Percentiles rank a stretch among this genome's conserved stretches.
Evolutionary conservation across 2,113 vertebrate genomes (phyloP).

Genomic region (Willisornis vidua): DNA sequence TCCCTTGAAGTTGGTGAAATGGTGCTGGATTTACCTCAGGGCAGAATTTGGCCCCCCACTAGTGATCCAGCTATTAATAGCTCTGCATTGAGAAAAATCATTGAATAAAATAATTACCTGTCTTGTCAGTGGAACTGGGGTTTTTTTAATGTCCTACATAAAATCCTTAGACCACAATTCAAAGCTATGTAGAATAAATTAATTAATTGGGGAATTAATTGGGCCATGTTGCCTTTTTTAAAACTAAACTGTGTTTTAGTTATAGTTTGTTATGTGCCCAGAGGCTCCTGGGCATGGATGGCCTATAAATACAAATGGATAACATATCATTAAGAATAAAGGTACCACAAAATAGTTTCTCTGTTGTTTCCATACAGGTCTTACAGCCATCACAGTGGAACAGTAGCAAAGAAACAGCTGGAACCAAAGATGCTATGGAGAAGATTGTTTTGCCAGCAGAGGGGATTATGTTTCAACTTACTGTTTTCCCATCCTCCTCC

Average conservation of each 20-base stretch:
- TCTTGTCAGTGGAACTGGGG: slow-evolving; percentile 34
- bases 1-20: slow-evolving; percentile 55
- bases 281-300: slow-evolving; percentile 55
- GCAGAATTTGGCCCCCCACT: slow-evolving; percentile 57
- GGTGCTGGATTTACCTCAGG: slow-evolving; percentile 51
- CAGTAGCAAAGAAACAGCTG: neutral
- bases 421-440: neutral
- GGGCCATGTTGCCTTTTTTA: slow-evolving; percentile 70
- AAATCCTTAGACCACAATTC: slow-evolving; percentile 66
- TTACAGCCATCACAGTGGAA: neutral
- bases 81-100: slow-evolving; percentile 57
- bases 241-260: slow-evolving; percentile 59
- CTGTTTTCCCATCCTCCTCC: neutral
- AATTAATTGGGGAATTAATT: slow-evolving; percentile 76
- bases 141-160: slow-evolving; percentile 60
- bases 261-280: slow-evolving; percentile 63
- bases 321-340: slow-evolving; percentile 39
- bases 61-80: slow-evolving; percentile 51
- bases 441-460: slow-evolving; percentile 10
- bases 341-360: neutral
- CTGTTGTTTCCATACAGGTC: neutral
- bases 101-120: slow-evolving; percentile 61
- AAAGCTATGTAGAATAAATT: slow-evolving; percentile 70
- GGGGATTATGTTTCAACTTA: neutral
- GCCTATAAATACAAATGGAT: slow-evolving; percentile 62